These are phyloP conservation scores for Neoaliturus tenellus DNA, from an alignment of 2,888 invertebrate species.

Conservation along the genomic window DNA sequence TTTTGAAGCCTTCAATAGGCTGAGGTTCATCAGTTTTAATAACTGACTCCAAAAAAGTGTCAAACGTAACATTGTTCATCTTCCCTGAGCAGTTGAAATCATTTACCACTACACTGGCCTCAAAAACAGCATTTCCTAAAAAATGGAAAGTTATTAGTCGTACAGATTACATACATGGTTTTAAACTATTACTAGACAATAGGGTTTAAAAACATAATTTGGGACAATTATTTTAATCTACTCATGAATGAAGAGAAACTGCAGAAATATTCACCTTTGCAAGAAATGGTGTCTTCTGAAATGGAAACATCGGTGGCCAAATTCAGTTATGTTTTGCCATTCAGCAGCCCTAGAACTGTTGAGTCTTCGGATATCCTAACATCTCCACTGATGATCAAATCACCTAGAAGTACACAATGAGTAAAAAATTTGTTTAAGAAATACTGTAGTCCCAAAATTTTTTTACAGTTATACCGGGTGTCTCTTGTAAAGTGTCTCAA, in stretches of 20 bases:
- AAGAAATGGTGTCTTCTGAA: neutral
- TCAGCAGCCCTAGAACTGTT: neutral
- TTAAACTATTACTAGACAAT: neutral
- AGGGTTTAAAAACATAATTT: neutral
- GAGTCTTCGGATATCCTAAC: neutral
- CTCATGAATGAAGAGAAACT: neutral
- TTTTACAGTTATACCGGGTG: no score
- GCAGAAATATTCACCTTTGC: conserved; percentile 10
- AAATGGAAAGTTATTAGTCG: neutral
- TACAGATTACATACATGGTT: no score
- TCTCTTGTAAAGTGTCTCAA: no score
- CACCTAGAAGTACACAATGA: neutral
- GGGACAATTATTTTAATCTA: neutral
- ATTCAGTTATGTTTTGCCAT: neutral
- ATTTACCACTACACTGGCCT: neutral
- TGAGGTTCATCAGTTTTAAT: neutral
- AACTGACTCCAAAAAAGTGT: neutral
- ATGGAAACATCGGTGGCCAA: conserved; percentile 2
- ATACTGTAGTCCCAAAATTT: no score
- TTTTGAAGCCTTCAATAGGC: neutral
- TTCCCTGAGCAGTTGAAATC: neutral
- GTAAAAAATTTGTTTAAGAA: no score
- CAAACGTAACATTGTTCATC: conserved; percentile 2
- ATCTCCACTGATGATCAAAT: neutral
- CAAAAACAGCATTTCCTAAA: conserved; percentile 8